These are phyloP conservation scores for Falcunculus frontatus DNA, from an alignment of 2,113 vertebrate species.

Conservation along the genomic window DNA sequence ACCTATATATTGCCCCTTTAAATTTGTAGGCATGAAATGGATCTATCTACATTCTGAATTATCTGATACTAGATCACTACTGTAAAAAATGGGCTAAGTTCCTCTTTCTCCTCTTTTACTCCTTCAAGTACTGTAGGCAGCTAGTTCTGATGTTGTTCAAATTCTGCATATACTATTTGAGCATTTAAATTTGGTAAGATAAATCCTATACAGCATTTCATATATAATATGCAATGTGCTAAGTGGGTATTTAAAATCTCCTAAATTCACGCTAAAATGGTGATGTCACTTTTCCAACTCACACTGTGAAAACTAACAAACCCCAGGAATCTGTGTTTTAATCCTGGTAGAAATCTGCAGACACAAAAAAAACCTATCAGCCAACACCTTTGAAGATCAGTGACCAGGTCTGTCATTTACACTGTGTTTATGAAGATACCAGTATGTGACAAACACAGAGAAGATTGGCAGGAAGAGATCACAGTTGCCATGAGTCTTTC, in stretches of 20 bases:
- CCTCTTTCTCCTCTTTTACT: neutral
- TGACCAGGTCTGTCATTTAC: neutral
- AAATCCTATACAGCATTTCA: neutral
- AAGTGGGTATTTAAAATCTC: neutral
- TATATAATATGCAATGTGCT: neutral
- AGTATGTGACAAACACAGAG: neutral
- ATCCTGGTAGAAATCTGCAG: neutral
- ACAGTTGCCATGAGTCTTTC: neutral
- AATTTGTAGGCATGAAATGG: neutral
- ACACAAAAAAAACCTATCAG: neutral
- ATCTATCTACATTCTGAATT: neutral
- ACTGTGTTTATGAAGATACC: neutral
- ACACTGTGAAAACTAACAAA: neutral
- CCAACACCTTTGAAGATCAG: neutral
- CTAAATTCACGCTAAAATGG: neutral
- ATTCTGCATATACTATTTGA: neutral
- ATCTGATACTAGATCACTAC: neutral
- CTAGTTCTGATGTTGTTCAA: neutral
- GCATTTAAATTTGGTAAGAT: neutral
- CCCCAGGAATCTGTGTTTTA: neutral
- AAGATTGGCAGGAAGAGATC: neutral
- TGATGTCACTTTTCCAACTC: neutral
- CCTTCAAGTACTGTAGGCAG: neutral
- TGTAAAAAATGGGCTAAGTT: neutral
- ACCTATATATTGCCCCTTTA: neutral